Evolutionary conservation across 2,797 vertebrate species (phyloP), one percentile per base, ranked within the genome.

Genomic region (Acanthornis magna): DNA sequence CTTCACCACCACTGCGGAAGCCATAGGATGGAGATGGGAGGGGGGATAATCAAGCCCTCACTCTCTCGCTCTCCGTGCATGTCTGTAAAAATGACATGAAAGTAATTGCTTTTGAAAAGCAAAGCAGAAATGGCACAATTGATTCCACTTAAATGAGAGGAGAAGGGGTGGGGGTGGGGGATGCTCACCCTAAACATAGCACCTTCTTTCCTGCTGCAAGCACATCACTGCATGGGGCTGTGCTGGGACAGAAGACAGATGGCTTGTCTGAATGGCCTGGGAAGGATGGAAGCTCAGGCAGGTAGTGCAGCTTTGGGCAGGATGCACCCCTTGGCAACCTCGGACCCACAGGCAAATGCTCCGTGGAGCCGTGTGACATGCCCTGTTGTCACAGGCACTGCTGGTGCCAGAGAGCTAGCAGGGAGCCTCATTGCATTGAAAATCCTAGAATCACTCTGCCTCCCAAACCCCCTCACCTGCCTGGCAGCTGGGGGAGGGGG

Each of bases 71-170:
- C 97, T 98, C 98, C 94, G 96, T 98, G 98, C 98, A 98, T 98
- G 98, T 98, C 98, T 98, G 98, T 97, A 97, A 98, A 98, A 98
- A 99, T 99, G 98, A 98, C 98, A 98, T 97, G 97, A 98, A 98
- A 98, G 98, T 99, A 98, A 99, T 99, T 99, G 98, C 98, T 98
- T 99, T 98, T 98, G 98, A 98, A 98, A 98, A 98, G 98, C 97
- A 97, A 97, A 98, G 97, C 97, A 98, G 98, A 98, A 98, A 98
- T 97, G 97, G 98, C 98, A 98, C 97, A 98, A 98, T 98, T 98
- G 98, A 98, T 98, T 98, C 97, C 97, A 97, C 98, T 98, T 98
- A 98, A 98, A 98, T 97, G 97, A 98, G 98, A 98, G 96, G 96
- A 82, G 79, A 94, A 89, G 86, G 86, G 91, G 63, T 96, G 85